Conservation (phyloP, 2,113 vertebrate genomes). For the Puntigrus tetrazona region DNA sequence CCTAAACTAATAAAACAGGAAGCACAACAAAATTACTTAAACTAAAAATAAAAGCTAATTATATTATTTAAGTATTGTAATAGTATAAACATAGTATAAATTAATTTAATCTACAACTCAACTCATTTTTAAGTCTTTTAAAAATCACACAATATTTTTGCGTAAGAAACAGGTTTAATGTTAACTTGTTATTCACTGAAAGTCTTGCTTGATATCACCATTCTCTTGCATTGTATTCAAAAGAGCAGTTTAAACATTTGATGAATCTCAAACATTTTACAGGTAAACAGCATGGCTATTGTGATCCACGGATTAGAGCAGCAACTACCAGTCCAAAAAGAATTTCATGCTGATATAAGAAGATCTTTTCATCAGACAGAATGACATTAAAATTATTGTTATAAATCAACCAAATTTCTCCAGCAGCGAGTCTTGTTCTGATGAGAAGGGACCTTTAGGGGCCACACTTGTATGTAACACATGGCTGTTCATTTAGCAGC, state of each 20-base stretch:
- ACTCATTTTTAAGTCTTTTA: not conserved
- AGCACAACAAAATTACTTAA: not conserved
- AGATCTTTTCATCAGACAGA: not conserved
- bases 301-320: not conserved
- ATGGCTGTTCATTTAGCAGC: conserved; percentile 31
- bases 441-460: not conserved
- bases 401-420: conserved; percentile 25
- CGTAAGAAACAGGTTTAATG: not conserved
- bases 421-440: not conserved
- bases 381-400: not conserved
- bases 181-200: not conserved
- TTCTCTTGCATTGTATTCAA: not conserved
- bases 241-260: not conserved
- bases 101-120: not conserved
- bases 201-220: not conserved
- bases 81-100: not conserved
- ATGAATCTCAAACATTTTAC: not conserved
- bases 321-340: no score
- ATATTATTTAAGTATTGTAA: not conserved
- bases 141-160: not conserved
- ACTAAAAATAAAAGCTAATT: not conserved
- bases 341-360: not conserved
- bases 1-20: not conserved
- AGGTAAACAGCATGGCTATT: not conserved
- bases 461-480: not conserved